Evolutionary conservation across 2,888 invertebrate genomes (phyloP).

Genomic region (Xanthia togata): DNA sequence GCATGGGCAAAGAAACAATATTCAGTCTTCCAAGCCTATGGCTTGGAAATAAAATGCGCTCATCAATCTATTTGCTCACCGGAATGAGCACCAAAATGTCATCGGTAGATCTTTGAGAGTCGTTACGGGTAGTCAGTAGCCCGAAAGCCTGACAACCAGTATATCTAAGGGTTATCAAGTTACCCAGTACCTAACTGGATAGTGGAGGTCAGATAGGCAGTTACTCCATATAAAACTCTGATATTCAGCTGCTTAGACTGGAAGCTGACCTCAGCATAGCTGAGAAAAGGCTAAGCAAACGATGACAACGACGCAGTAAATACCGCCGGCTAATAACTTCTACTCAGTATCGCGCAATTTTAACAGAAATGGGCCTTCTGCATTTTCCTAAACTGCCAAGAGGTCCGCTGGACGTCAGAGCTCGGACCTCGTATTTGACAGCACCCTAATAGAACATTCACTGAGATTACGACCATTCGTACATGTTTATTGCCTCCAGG

Average conservation of each 20-base stretch:
- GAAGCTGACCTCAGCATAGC: neutral
- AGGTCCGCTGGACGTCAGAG: conserved; percentile 34
- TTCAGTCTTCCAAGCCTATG: neutral
- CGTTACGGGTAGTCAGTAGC: neutral
- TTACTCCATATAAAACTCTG: neutral
- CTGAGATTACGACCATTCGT: conserved; percentile 54
- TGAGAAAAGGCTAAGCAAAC: neutral
- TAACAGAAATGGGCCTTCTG: conserved; percentile 22
- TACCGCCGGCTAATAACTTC: neutral
- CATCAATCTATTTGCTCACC: neutral
- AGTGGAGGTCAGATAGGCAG: neutral
- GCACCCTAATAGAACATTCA: conserved; percentile 55
- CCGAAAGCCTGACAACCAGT: neutral
- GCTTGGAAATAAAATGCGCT: neutral
- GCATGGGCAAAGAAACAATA: neutral
- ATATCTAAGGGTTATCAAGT: neutral
- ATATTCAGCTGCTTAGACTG: neutral
- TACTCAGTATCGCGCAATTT: neutral
- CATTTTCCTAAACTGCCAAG: too few relatives aligned
- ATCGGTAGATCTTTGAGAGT: neutral
- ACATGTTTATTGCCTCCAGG: conserved; percentile 54
- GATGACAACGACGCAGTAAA: neutral
- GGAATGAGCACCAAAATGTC: neutral
- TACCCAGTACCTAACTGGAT: neutral
- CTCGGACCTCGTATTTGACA: conserved; percentile 36